A percentile compares a stretch with the other conserved stretches of the same genome.
phyloP scores from a whole-genome alignment of 2,888 invertebrate species.

The Phorcus lineatus region DNA sequence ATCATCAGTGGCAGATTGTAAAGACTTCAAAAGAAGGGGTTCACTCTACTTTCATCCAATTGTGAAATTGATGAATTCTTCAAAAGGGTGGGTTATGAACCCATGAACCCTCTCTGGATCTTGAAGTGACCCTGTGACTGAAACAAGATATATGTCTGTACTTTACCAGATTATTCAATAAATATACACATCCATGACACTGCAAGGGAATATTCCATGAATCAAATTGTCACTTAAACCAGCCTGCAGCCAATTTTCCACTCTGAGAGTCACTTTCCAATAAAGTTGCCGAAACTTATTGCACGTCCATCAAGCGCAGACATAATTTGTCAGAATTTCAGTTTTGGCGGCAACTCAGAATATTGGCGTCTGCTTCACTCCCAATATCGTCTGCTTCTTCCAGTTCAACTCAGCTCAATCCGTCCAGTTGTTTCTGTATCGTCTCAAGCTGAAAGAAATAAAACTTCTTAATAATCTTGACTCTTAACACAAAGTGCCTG shows the following conservation, averaged over 20 bases:
- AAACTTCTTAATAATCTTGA: neutral
- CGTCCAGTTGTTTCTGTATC: conserved; percentile 52
- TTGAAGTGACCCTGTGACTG: too few species aligned
- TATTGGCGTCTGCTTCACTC: conserved; percentile 21
- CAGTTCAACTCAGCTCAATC: conserved; percentile 38
- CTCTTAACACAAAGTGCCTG: too few species aligned
- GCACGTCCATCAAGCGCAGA: conserved; percentile 24
- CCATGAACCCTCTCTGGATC: too few species aligned
- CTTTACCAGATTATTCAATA: too few species aligned
- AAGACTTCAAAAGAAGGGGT: too few species aligned
- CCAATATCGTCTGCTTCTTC: neutral
- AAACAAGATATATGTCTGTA: too few species aligned
- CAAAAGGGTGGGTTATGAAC: too few species aligned
- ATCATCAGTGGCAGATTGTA: too few species aligned
- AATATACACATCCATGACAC: too few species aligned
- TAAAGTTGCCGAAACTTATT: neutral
- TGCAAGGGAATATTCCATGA: neutral
- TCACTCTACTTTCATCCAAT: too few species aligned
- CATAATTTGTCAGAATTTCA: conserved; percentile 21
- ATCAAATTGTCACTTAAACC: neutral
- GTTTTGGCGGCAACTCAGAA: conserved; percentile 19
- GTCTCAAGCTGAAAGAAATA: conserved; percentile 46
- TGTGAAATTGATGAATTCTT: too few species aligned
- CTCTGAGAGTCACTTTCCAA: neutral
- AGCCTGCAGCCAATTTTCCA: neutral